Evolutionary conservation across 2,113 vertebrate species (phyloP).

Genomic region (Ramphastos sulfuratus): DNA sequence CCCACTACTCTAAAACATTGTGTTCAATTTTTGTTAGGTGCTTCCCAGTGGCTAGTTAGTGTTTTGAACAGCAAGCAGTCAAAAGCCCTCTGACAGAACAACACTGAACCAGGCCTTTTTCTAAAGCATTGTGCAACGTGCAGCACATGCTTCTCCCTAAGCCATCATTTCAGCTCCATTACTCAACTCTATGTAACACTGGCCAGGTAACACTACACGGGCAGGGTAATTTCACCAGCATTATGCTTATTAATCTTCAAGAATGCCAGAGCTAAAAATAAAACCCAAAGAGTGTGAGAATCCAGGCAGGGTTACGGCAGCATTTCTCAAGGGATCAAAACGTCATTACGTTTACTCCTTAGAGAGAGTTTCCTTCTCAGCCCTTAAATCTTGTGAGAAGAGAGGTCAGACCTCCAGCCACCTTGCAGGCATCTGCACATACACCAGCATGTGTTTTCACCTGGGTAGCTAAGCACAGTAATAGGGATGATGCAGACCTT

Average conservation of each 20-base stretch:
- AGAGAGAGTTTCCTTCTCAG: slow-evolving; percentile 27
- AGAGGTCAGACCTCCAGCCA: not conserved
- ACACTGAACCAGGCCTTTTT: not conserved
- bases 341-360: not conserved
- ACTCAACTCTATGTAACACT: not conserved
- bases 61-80: not conserved
- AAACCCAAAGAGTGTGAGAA: slow-evolving; percentile 27
- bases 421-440: not conserved
- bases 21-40: not conserved
- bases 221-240: not conserved
- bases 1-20: not conserved
- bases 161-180: not conserved
- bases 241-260: slow-evolving; percentile 17
- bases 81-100: not conserved
- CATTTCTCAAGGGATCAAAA: slow-evolving; percentile 40
- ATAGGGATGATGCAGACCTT: not conserved
- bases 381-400: not conserved
- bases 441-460: not conserved
- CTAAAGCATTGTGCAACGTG: not conserved
- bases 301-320: not conserved
- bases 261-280: slow-evolving; percentile 42
- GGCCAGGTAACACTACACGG: slow-evolving; percentile 17
- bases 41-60: not conserved
- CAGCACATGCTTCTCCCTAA: not conserved
- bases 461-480: not conserved